phyloP scores from a whole-genome alignment of 2,113 vertebrate species.

The Lasiurus cinereus region DNA sequence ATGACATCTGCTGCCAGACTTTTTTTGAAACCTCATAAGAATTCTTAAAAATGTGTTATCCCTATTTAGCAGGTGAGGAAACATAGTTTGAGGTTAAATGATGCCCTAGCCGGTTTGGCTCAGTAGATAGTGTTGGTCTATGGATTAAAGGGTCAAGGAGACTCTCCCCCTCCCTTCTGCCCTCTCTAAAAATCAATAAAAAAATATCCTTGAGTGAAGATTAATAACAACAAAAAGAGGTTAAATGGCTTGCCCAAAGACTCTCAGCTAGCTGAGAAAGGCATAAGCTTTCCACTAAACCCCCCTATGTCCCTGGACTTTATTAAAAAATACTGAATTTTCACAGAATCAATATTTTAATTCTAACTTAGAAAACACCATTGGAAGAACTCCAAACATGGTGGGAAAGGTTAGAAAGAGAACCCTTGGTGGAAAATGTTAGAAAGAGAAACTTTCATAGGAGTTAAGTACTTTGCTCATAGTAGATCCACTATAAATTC shows the following conservation, averaged over 20 bases:
- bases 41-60: not conserved
- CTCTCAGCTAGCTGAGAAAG: not conserved
- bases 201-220: too few relatives aligned
- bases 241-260: not conserved
- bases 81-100: not conserved
- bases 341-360: conserved; percentile 46
- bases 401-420: conserved; percentile 29
- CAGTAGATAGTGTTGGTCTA: too few relatives aligned
- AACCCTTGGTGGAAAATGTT: not conserved
- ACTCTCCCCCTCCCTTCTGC: too few relatives aligned
- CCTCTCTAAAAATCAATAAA: too few relatives aligned
- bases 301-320: not conserved
- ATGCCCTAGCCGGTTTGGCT: not conserved
- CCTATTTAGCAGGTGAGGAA: not conserved
- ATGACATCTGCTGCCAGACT: not conserved
- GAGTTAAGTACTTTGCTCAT: not conserved
- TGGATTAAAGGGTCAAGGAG: too few relatives aligned
- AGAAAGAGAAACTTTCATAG: conserved; percentile 30
- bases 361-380: conserved; percentile 28
- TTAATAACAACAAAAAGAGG: too few relatives aligned
- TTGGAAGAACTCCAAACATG: conserved; percentile 4
- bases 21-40: not conserved
- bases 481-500: conserved; percentile 36
- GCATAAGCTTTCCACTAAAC: not conserved
- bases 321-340: not conserved